phyloP scores from a whole-genome alignment of 2,113 vertebrate species.

The Myrmecobius fasciatus region DNA sequence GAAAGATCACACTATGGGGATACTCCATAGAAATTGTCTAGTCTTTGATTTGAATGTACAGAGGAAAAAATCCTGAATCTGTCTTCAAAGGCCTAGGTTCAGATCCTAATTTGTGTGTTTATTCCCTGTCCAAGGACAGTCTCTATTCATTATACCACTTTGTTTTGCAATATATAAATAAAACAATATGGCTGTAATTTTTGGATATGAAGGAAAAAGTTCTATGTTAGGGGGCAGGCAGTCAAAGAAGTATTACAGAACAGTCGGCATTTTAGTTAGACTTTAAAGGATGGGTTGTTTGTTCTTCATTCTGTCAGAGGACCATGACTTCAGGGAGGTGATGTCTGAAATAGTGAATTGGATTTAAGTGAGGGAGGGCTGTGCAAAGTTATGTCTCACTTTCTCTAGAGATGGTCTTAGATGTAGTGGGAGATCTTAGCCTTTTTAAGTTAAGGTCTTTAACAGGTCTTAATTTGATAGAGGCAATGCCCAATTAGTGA shows the following conservation, averaged over 20 bases:
- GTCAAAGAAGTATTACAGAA: not conserved
- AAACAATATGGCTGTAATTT: not conserved
- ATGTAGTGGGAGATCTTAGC: no score
- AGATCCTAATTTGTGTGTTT: not conserved
- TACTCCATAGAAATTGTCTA: not conserved
- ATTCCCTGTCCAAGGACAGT: not conserved
- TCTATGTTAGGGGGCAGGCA: not conserved
- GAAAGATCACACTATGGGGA: not conserved
- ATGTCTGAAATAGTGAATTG: no score
- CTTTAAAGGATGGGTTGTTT: not conserved
- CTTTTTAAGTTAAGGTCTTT: no score
- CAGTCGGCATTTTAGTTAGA: not conserved
- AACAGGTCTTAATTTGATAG: no score
- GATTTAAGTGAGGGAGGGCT: no score
- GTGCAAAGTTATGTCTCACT: no score
- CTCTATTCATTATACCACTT: not conserved
- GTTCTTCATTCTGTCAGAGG: no score
- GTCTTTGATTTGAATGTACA: constrained; percentile 5
- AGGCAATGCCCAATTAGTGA: no score
- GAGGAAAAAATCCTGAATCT: not conserved
- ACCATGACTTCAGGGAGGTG: no score
- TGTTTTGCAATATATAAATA: not conserved
- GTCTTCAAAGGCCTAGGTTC: not conserved
- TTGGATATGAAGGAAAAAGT: not conserved
- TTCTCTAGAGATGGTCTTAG: no score